Percentiles rank a stretch among this genome's conserved stretches.
These are phyloP conservation scores for Cephalopterus ornatus DNA, from an alignment of 2,113 vertebrate genomes.

Conservation along the genomic window DNA sequence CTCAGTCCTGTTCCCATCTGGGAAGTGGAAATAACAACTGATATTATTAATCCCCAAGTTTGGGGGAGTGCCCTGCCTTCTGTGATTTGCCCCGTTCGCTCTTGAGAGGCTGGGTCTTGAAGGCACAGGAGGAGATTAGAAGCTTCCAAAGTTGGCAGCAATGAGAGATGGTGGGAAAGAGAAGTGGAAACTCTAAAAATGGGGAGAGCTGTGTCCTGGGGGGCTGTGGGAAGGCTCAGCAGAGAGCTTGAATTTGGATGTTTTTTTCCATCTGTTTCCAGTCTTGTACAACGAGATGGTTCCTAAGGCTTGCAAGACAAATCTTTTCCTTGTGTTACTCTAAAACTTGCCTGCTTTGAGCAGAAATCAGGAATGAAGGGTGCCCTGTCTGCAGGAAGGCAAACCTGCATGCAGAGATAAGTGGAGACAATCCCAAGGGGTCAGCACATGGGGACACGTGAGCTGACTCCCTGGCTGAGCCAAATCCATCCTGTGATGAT, in stretches of 20 bases:
- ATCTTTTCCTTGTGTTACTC: background rate
- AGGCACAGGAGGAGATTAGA: background rate
- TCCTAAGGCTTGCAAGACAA: background rate
- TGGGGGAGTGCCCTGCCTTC: background rate
- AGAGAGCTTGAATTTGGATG: background rate
- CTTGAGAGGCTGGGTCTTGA: background rate
- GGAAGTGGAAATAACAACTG: background rate
- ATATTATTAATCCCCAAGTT: no score
- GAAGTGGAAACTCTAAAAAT: background rate
- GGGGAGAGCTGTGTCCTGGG: background rate
- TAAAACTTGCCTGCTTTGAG: background rate
- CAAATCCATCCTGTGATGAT: accelerated
- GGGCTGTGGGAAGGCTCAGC: background rate
- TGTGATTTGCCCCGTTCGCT: background rate
- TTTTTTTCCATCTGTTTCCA: background rate
- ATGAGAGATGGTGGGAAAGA: background rate
- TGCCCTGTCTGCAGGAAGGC: background rate
- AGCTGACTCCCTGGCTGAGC: background rate
- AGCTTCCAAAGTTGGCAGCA: background rate
- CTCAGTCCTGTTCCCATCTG: background rate
- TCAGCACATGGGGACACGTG: background rate
- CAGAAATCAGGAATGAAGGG: background rate
- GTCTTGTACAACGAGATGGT: background rate
- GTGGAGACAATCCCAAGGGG: background rate
- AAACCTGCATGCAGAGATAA: background rate